phyloP scores from a whole-genome alignment of 2,797 vertebrate genomes.

The Phalloptychus januarius region DNA sequence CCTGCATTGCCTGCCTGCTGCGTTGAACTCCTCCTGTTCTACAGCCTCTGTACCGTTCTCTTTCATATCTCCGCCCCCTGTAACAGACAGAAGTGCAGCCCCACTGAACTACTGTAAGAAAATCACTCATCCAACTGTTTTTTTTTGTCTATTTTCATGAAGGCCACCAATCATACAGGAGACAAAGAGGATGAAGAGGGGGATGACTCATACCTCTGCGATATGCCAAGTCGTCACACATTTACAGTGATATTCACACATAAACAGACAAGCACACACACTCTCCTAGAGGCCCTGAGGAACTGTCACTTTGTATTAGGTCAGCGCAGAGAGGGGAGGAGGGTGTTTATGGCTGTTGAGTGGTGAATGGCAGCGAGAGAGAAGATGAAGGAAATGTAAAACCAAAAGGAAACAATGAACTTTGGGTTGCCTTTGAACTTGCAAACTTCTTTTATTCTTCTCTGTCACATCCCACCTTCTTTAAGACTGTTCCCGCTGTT shows the following conservation, averaged over 20 bases:
- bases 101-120: constrained; percentile 9
- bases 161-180: constrained; percentile 49
- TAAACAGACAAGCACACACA: constrained; percentile 27
- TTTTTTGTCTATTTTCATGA: constrained; percentile 32
- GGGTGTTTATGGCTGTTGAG: constrained; percentile 14
- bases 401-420: constrained; percentile 28
- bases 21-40: background rate
- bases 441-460: constrained; percentile 30
- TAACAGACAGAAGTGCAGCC: constrained; percentile 17
- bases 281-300: constrained; percentile 52
- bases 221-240: constrained; percentile 59
- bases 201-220: constrained; percentile 63
- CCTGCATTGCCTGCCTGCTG: background rate
- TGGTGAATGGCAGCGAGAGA: constrained; percentile 17
- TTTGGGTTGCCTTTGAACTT: constrained; percentile 37
- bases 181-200: constrained; percentile 29
- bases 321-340: constrained; percentile 34
- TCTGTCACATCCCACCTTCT: constrained; percentile 19
- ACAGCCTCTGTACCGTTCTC: background rate
- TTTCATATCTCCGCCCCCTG: constrained; percentile 6
- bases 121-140: constrained; percentile 10
- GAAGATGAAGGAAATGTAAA: constrained; percentile 19
- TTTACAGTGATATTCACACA: constrained; percentile 36
- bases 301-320: constrained; percentile 71
- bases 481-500: constrained; percentile 1